Base-by-base conservation (phyloP, 2,797 vertebrate species). In the Trematomus bernacchii region DNA sequence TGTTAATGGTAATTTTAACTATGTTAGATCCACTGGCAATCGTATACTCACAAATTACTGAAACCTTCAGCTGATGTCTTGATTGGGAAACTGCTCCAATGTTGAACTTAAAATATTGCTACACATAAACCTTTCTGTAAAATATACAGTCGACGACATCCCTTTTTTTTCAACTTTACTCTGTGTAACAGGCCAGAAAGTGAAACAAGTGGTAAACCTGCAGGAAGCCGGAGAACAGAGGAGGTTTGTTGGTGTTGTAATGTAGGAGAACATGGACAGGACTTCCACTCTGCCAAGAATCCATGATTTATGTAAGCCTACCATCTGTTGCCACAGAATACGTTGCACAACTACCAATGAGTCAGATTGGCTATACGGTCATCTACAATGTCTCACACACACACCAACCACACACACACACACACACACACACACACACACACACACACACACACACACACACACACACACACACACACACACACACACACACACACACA, bases 271-370 rank as follows among this genome's bases (percentile, higher is more conserved):
- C 33, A 37, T 71, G 83, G 78, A 89, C 87, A 83, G 52, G 73
- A 86, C 76, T 86, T 86, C 83, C 75, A 82, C 73, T 30, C 83
- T 73, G 84, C 87, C 87, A 88, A 79, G 78, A 86, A 90, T 69
- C 59, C 51, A 80, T 89, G 91, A 92, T 93, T 93, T 91, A 92
- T 93, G 83, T 83, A 88, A 89, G 77, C 72, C 63, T 51, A 85
- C 88, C 91, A 91, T 93, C 92, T 93, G 91, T 89, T 90, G 82
- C 87, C 83, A 80, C 84, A 85, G 75, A 91, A 91, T 83, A 89
- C 63, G 37, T 83, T 86, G 73, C 86, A 84, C 87, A 89, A 88
- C 83, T 79, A 85, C 76, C 83, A 81, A 55, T 81, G 85, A 85
- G 83, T 89, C 85, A 85, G 77, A 85, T 18, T 76, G 79, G 78